phyloP scores from a whole-genome alignment of 2,888 invertebrate species.

The Plemyria rubiginata region DNA sequence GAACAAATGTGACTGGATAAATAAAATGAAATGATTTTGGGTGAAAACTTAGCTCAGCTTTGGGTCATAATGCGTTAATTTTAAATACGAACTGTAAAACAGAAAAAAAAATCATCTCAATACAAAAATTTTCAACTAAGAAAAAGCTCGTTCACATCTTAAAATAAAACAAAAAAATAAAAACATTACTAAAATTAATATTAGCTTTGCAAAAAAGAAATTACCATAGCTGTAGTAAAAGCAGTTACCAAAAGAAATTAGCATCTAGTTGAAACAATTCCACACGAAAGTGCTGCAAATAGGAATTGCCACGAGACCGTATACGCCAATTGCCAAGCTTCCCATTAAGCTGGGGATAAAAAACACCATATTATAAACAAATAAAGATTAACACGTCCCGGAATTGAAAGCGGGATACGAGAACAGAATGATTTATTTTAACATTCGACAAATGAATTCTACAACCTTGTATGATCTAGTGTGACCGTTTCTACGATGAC shows the following conservation, averaged over 20 bases:
- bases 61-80: too few relatives aligned
- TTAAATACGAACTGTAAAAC: too few relatives aligned
- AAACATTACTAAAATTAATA: slow-evolving; percentile 2
- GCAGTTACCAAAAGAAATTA: slow-evolving; percentile 15
- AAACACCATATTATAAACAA: slow-evolving; percentile 41
- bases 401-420: slow-evolving; percentile 39
- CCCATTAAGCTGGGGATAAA: slow-evolving; percentile 37
- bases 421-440: slow-evolving; percentile 45
- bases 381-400: slow-evolving; percentile 44
- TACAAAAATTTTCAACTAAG: background rate
- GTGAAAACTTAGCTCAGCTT: too few relatives aligned
- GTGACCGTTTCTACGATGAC: too few relatives aligned
- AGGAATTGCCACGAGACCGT: slow-evolving; percentile 14
- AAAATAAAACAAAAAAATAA: background rate
- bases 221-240: slow-evolving; percentile 11
- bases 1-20: too few relatives aligned
- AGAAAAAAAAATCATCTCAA: background rate
- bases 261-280: slow-evolving; percentile 16
- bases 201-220: slow-evolving; percentile 14
- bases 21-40: too few relatives aligned
- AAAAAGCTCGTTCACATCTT: background rate
- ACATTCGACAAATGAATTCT: slow-evolving; percentile 38
- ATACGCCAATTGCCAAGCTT: slow-evolving; percentile 37
- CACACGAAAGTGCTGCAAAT: slow-evolving; percentile 18
- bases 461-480: background rate